A percentile compares a stretch with the other conserved stretches of the same genome.
Conservation (phyloP, 2,113 vertebrate genomes). For the Tor tambroides region DNA sequence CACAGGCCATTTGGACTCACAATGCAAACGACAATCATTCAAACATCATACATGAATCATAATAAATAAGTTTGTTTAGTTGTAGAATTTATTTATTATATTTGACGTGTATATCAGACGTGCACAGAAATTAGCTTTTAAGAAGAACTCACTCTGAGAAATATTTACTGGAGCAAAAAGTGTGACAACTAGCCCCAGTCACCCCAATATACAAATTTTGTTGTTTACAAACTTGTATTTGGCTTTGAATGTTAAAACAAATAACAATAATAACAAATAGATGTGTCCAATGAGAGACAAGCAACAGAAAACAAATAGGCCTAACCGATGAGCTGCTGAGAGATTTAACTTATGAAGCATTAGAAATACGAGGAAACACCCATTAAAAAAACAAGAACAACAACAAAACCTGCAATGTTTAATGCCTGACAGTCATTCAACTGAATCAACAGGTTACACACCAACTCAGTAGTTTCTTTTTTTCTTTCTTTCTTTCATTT, state of each 20-base stretch:
- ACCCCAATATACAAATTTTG: too few species aligned
- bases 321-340: background rate
- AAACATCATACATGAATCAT: too few species aligned
- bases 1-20: too few species aligned
- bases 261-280: background rate
- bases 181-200: too few species aligned
- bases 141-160: too few species aligned
- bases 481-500: background rate
- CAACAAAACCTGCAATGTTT: background rate
- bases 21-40: too few species aligned
- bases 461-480: background rate
- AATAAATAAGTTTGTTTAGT: too few species aligned
- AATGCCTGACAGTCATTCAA: background rate
- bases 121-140: too few species aligned
- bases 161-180: too few species aligned
- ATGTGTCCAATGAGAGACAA: background rate
- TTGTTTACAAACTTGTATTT: background rate
- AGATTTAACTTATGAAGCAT: background rate
- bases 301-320: background rate
- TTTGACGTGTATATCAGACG: too few species aligned
- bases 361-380: background rate
- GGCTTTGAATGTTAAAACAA: background rate
- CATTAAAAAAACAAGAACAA: background rate
- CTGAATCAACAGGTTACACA: background rate
- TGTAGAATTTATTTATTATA: too few species aligned